Base-by-base conservation (phyloP, 1,140 invertebrate species). In the Bathynomus jamesi region DNA sequence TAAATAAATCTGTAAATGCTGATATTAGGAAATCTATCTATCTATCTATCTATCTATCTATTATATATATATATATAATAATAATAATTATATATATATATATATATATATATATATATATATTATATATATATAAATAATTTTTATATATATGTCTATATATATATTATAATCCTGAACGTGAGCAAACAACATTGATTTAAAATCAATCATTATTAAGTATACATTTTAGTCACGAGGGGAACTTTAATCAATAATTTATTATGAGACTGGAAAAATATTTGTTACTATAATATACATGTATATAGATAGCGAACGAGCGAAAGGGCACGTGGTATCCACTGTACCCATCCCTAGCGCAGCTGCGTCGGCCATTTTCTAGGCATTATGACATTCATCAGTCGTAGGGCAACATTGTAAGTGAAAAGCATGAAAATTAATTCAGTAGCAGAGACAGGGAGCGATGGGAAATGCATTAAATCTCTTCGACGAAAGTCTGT, bases 341-440 rank as follows among this genome's bases (percentile, higher is more conserved):
- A 67, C 67, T 72, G 65, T 65, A 67, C 67, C 66, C 71, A 17
- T 10, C 32, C 40, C 62, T 21, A 29, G 63, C 60, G 65, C 69
- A 71, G 73, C 73, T 71, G 73, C 60, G 62, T 25, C 4, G 61
- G 72, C 72, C 72, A 73, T 73, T 73, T 73, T 71, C 46, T 74
- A 30, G 13, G 62, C 73, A 74, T 74, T 74, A 74, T 74, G 73
- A 74, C 73, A 74, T 74, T 74, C 73, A 74, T 74, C 73, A 74
- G 73, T 70, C 73, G 73, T 64, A 61, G 25, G 31, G 53, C 69
- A 74, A 74, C 68, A 74, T 64, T 74, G 68, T 53, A 11, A 28
- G 28, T 74, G 73, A 74, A 70, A 69, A 69, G 73, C 73, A 74
- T 74, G 72, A 70, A 74, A 74, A 74, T 74, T 74, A 74, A 74